These are phyloP conservation scores for Plotosus lineatus DNA, from an alignment of 2,113 vertebrate species.

Conservation along the genomic window DNA sequence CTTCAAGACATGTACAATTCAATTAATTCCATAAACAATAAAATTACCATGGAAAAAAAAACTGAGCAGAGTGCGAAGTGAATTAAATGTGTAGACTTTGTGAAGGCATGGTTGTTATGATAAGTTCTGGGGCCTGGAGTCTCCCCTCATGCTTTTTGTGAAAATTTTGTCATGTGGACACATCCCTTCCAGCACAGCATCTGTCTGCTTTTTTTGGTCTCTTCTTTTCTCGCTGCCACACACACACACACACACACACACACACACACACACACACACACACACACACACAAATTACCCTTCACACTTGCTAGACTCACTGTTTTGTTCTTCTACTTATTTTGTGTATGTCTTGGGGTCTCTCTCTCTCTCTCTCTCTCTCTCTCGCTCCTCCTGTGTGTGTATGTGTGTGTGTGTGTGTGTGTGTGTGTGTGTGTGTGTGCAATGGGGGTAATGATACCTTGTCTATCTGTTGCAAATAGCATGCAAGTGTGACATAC, in stretches of 20 bases:
- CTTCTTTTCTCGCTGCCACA: slow-evolving; percentile 4
- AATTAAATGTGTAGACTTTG: slow-evolving; percentile 70
- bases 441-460: slow-evolving; percentile 41
- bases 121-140: slow-evolving; percentile 63
- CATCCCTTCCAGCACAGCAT: slow-evolving; percentile 24
- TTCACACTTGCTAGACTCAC: background rate
- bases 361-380: background rate
- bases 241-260: background rate
- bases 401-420: slow-evolving; percentile 41
- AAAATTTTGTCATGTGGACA: slow-evolving; percentile 9
- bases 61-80: slow-evolving; percentile 64
- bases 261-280: too few relatives aligned
- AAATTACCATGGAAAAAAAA: slow-evolving; percentile 67
- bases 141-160: background rate
- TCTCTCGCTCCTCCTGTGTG: too few relatives aligned
- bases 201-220: background rate
- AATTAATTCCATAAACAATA: slow-evolving; percentile 66
- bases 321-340: background rate
- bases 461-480: slow-evolving; percentile 26
- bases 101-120: slow-evolving; percentile 61
- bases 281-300: background rate
- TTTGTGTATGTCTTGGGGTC: background rate
- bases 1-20: slow-evolving; percentile 54
- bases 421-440: slow-evolving; percentile 30
- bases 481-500: slow-evolving; percentile 60